Evolutionary conservation across 2,888 invertebrate species (phyloP).

Genomic region (Orthosia incerta): DNA sequence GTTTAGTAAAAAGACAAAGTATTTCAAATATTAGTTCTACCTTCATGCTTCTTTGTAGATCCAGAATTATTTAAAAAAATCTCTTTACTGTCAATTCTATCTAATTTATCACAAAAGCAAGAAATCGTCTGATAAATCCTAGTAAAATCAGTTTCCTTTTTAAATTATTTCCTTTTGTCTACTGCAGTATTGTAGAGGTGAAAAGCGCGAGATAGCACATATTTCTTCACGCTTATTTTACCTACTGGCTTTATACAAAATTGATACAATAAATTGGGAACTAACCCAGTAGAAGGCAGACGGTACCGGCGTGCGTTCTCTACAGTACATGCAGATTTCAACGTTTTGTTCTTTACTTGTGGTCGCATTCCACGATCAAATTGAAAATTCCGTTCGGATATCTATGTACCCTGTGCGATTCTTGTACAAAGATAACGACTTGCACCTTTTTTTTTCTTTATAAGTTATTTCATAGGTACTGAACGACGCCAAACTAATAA

Average conservation of each 20-base stretch:
- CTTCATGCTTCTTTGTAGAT: background rate
- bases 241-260: conserved; percentile 75
- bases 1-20: conserved; percentile 14
- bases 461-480: background rate
- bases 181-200: conserved; percentile 47
- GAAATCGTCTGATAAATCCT: conserved; percentile 14
- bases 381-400: conserved; percentile 84
- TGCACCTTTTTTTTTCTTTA: background rate
- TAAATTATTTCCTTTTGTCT: conserved; percentile 56
- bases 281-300: conserved; percentile 69
- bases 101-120: background rate
- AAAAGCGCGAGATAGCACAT: conserved; percentile 58
- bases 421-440: conserved; percentile 37
- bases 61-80: background rate
- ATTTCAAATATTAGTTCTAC: conserved; percentile 12
- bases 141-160: conserved; percentile 37
- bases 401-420: conserved; percentile 62
- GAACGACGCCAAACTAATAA: background rate
- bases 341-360: conserved; percentile 79
- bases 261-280: conserved; percentile 83
- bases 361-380: conserved; percentile 81
- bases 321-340: conserved; percentile 80
- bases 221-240: conserved; percentile 64
- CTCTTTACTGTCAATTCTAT: background rate
- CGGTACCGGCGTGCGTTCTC: conserved; percentile 69